Conservation (phyloP, 92 coral and sea anemone species). For the Chrysogorgia sp. region DNA sequence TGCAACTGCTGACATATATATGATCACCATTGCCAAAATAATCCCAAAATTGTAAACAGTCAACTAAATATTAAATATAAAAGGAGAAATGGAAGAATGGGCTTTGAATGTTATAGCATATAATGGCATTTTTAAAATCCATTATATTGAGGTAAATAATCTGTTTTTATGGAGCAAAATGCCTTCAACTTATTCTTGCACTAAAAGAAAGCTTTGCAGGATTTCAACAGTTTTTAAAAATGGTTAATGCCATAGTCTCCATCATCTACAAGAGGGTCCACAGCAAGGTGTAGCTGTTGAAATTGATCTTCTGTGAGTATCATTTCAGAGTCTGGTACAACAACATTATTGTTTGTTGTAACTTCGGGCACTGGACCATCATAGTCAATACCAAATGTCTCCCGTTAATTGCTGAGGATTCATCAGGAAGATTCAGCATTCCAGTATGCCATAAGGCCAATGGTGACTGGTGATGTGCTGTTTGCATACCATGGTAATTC, state of each 20-base stretch:
- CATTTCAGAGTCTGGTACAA: conserved; percentile 47
- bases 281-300: conserved; percentile 4
- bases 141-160: not conserved
- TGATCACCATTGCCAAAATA: no score
- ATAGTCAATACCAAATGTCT: conserved; percentile 51
- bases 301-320: conserved; percentile 31
- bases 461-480: conserved; percentile 22
- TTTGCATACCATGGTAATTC: conserved; percentile 18
- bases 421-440: conserved; percentile 46
- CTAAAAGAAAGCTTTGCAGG: not conserved
- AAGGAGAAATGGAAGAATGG: no score
- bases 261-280: conserved; percentile 32
- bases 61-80: no score
- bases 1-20: no score
- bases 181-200: not conserved
- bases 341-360: conserved; percentile 47
- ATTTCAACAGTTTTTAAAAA: not conserved
- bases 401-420: conserved; percentile 35
- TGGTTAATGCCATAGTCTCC: conserved; percentile 11
- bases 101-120: no score
- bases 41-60: no score
- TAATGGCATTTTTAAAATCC: no score
- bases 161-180: not conserved
- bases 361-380: conserved; percentile 57
- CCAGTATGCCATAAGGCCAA: conserved; percentile 1